Percentiles rank a stretch among this genome's conserved stretches.
These are phyloP conservation scores for Ammodytes marinus DNA, from an alignment of 2,113 vertebrate genomes.

Conservation along the genomic window DNA sequence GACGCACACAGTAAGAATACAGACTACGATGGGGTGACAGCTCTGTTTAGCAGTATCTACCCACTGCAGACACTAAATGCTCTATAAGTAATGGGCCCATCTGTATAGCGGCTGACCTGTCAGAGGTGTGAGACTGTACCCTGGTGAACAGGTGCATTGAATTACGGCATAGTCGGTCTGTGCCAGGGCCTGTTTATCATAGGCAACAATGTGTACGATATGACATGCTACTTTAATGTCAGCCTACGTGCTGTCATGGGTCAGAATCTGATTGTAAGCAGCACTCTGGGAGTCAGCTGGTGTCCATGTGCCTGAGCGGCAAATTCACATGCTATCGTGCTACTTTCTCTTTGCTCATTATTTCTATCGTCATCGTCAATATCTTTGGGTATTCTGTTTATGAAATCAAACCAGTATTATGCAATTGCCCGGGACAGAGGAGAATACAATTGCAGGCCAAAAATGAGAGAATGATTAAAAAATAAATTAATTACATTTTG, in stretches of 20 bases:
- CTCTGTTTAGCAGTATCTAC: not conserved
- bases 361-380: not conserved
- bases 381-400: not conserved
- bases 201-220: not conserved
- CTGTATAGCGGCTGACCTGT: constrained; percentile 16
- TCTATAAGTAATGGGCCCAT: constrained; percentile 29
- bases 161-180: constrained; percentile 8
- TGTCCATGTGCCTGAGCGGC: not conserved
- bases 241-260: constrained; percentile 2
- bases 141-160: constrained; percentile 14
- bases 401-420: not conserved
- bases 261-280: constrained; percentile 1
- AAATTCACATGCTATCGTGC: not conserved
- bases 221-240: constrained; percentile 10
- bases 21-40: constrained; percentile 10
- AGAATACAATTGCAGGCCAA: not conserved
- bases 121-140: constrained; percentile 9
- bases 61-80: not conserved
- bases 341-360: not conserved
- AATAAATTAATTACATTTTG: too few species aligned
- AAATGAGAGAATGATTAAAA: too few species aligned
- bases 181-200: constrained; percentile 9
- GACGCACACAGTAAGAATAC: constrained; percentile 3
- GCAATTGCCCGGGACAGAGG: not conserved
- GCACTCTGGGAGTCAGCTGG: not conserved